phyloP scores from a whole-genome alignment of 2,888 invertebrate genomes.

The Hyalella azteca region DNA sequence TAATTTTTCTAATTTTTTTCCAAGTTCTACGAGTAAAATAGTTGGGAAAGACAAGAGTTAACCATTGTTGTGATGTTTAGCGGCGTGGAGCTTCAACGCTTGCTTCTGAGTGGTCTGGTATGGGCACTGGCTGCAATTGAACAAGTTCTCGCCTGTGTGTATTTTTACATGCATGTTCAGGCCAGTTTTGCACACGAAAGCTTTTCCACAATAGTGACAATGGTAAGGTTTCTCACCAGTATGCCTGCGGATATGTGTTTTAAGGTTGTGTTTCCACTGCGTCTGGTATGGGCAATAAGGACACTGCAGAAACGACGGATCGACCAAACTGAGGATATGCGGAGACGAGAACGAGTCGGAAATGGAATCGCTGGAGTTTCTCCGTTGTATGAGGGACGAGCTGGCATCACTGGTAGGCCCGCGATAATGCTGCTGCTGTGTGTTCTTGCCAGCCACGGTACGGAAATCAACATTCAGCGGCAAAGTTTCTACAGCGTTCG shows the following conservation, averaged over 20 bases:
- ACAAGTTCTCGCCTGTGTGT: constrained; percentile 54
- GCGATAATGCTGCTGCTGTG: neutral
- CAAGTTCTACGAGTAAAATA: too few relatives aligned
- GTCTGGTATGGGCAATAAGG: constrained; percentile 47
- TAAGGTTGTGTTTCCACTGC: neutral
- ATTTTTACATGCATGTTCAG: constrained; percentile 51
- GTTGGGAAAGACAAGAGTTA: too few relatives aligned
- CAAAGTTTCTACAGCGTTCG: neutral
- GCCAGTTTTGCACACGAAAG: constrained; percentile 48
- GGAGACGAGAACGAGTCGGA: neutral
- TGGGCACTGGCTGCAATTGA: constrained; percentile 48
- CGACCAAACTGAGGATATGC: neutral
- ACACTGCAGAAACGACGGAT: constrained; percentile 37
- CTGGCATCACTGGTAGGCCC: neutral
- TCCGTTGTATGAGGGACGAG: neutral
- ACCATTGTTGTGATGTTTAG: constrained; percentile 18
- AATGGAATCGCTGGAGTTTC: neutral
- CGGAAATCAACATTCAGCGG: constrained; percentile 1
- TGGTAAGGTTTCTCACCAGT: constrained; percentile 50
- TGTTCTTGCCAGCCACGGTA: neutral
- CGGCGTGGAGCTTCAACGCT: constrained; percentile 8
- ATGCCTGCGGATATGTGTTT: constrained; percentile 47
- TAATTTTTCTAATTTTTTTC: too few relatives aligned
- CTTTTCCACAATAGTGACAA: constrained; percentile 43
- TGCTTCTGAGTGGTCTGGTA: constrained; percentile 47